Evolutionary conservation across 2,888 invertebrate species (phyloP), one percentile per base, ranked within the genome.

Genomic region (Graphium colonna): DNA sequence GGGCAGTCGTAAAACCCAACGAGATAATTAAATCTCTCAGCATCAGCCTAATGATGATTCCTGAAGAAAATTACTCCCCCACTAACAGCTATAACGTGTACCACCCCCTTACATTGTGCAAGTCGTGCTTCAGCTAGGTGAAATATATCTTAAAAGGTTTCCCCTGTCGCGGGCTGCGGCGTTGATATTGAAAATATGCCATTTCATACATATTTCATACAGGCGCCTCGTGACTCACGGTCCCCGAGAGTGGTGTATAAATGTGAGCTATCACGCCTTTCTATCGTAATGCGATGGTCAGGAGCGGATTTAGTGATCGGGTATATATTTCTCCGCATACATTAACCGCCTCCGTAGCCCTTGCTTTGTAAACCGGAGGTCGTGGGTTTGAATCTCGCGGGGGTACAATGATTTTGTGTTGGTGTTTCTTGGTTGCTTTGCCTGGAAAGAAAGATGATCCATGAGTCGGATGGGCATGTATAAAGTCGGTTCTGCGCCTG

Each of bases 111-210:
- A 36, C n/a, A 31, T 10, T 36, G 1, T 36, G 36, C 36, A 13
- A 36, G 40, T 31, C 43, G 44, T 44, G 36, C 39, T 31, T 60
- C 59, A n/a, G 47, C n/a, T n/a, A 39, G 21, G 21, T 40, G 39
- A 28, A 40, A 16, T 17, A 48, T 28, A 28, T 40, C 48, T 48
- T 64, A 65, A 65, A 61, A 63, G 65, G 63, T 58, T 65, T 65
- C 59, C 50, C 62, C 41, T 65, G 63, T 63, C 55, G 49, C 36
- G 36, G 51, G 45, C 28, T 43, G 47, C 36, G 39, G 51, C 47
- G 41, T 54, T 50, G 45, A 50, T 49, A 54, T 54, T 45, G 50
- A 50, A 54, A 54, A 54, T 50, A 54, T 50, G 55, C 47, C 36
- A 45, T 50, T 49, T 39, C 51, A 21, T 43, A 43, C 43, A 43